phyloP scores from a whole-genome alignment of 2,113 vertebrate species.

The Chaetorhynchus papuensis region DNA sequence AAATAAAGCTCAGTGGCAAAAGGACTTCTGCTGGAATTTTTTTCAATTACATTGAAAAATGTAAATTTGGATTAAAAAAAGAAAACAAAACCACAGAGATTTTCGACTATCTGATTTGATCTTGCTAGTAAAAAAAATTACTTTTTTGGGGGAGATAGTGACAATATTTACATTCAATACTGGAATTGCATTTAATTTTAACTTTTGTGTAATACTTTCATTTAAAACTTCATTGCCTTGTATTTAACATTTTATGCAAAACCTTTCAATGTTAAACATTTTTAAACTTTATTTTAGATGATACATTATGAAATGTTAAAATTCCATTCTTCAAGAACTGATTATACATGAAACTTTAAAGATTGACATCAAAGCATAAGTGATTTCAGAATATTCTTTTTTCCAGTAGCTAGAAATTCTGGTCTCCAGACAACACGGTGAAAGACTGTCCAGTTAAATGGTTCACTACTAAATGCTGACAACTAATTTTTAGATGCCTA shows the following conservation, averaged over 20 bases:
- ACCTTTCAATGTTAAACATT: background rate
- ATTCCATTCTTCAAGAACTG: background rate
- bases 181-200: background rate
- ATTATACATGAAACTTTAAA: background rate
- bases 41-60: background rate
- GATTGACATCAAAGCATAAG: background rate
- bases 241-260: background rate
- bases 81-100: background rate
- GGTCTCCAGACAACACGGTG: background rate
- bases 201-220: background rate
- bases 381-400: background rate
- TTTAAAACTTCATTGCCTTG: background rate
- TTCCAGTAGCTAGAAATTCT: background rate
- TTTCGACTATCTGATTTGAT: background rate
- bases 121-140: background rate
- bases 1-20: background rate
- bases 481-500: background rate
- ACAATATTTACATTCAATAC: background rate
- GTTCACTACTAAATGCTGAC: background rate
- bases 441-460: background rate
- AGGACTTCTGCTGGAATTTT: background rate
- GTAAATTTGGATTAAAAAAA: accelerated
- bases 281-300: background rate
- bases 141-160: background rate
- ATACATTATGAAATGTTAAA: background rate